Conservation (phyloP, 2,888 invertebrate species). For the Amphimallon solstitiale region DNA sequence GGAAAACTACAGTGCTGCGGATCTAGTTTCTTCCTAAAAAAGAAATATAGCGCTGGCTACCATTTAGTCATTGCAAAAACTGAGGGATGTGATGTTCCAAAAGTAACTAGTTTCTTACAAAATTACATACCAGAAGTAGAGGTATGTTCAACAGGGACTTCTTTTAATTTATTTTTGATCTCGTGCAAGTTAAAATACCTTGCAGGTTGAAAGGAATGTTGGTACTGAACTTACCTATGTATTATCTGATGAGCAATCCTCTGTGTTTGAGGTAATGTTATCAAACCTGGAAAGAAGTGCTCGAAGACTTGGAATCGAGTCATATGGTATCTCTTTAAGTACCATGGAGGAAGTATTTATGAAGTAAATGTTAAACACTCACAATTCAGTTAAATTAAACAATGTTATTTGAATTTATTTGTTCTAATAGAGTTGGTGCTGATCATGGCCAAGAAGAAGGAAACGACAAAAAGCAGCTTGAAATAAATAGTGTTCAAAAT, state of each 20-base stretch:
- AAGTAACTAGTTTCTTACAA: background rate
- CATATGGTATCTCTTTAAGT: slow-evolving; percentile 86
- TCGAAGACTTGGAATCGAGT: slow-evolving; percentile 72
- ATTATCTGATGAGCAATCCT: slow-evolving; percentile 71
- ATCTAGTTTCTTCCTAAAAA: too few relatives aligned
- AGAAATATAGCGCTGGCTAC: slow-evolving; percentile 84
- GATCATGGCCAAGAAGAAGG: too few relatives aligned
- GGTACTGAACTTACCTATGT: slow-evolving; percentile 80
- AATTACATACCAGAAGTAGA: slow-evolving; percentile 22
- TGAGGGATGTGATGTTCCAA: slow-evolving; percentile 50
- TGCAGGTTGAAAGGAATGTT: slow-evolving; percentile 73
- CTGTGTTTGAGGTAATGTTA: slow-evolving; percentile 75
- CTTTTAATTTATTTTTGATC: too few relatives aligned
- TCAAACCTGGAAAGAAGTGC: slow-evolving; percentile 72
- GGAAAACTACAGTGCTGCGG: too few relatives aligned
- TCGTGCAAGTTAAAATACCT: too few relatives aligned
- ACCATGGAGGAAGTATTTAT: slow-evolving; percentile 91
- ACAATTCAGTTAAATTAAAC: too few relatives aligned
- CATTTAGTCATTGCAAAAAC: slow-evolving; percentile 73
- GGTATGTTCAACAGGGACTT: too few relatives aligned
- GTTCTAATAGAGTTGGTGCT: too few relatives aligned
- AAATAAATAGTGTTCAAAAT: too few relatives aligned
- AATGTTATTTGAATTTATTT: too few relatives aligned
- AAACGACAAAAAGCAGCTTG: too few relatives aligned
- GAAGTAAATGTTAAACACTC: too few relatives aligned